These are phyloP conservation scores for Bombyx mandarina DNA, from an alignment of 1,140 invertebrate species.

Conservation along the genomic window DNA sequence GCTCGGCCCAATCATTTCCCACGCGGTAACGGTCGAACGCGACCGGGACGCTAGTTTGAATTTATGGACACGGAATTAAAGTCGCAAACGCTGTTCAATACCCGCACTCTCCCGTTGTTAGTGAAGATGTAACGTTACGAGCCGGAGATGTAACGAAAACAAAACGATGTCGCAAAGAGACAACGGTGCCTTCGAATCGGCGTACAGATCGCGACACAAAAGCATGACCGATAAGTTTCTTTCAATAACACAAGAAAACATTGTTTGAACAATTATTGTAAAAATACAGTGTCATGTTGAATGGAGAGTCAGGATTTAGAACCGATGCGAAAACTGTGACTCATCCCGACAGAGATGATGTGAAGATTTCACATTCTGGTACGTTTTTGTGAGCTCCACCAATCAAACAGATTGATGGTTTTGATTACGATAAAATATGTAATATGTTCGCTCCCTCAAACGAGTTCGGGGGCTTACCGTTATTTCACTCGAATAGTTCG, in stretches of 20 bases:
- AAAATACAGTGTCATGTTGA: slow-evolving; percentile 47
- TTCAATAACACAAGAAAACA: slow-evolving; percentile 60
- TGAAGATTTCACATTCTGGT: not conserved
- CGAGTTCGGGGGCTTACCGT: not conserved
- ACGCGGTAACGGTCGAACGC: slow-evolving; percentile 63
- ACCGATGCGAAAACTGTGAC: slow-evolving; percentile 14
- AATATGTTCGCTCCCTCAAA: slow-evolving; percentile 2
- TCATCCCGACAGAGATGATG: slow-evolving; percentile 8
- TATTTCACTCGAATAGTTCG: slow-evolving; percentile 4
- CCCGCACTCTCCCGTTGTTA: slow-evolving; percentile 22
- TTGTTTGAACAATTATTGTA: slow-evolving; percentile 55
- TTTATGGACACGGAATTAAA: slow-evolving; percentile 39
- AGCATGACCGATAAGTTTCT: slow-evolving; percentile 63
- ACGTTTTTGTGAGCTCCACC: slow-evolving; percentile 2
- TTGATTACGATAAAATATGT: slow-evolving; percentile 5
- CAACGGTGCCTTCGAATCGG: slow-evolving; percentile 26
- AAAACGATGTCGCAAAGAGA: slow-evolving; percentile 17
- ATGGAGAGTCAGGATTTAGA: slow-evolving; percentile 1
- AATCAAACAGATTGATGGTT: slow-evolving; percentile 6
- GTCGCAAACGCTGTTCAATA: slow-evolving; percentile 32
- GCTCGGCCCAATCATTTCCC: slow-evolving; percentile 59
- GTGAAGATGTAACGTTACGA: slow-evolving; percentile 23
- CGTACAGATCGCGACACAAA: slow-evolving; percentile 58
- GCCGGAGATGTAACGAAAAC: slow-evolving; percentile 44
- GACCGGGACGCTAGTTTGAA: slow-evolving; percentile 52